Percentiles rank a stretch among this genome's conserved stretches.
Conservation (phyloP, 2,113 vertebrate species). For the Ceyx melanurus region DNA sequence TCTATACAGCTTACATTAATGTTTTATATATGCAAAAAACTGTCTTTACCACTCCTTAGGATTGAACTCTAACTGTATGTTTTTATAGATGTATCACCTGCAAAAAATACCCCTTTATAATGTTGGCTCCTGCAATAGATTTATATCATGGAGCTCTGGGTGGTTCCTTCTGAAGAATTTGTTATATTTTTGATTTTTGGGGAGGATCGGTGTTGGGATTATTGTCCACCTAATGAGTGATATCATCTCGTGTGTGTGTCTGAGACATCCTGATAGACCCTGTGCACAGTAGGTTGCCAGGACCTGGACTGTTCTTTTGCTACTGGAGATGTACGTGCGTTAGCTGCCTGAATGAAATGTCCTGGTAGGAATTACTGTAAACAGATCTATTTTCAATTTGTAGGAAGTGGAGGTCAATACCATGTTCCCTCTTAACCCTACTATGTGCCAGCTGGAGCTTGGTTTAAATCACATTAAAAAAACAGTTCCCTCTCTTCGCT, state of each 20-base stretch:
- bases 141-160: neutral
- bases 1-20: neutral
- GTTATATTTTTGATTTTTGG: constrained; percentile 6
- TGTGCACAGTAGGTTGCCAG: neutral
- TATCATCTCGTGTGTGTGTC: accelerated
- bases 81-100: neutral
- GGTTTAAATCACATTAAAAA: neutral
- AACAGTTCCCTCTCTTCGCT: neutral
- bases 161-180: neutral
- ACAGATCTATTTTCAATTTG: neutral
- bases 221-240: neutral
- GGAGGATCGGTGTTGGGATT: neutral
- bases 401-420: neutral
- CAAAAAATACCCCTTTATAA: neutral
- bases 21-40: neutral
- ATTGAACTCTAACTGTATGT: neutral
- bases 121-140: neutral
- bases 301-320: neutral
- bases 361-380: neutral
- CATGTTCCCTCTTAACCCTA: neutral
- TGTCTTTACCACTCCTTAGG: neutral
- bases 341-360: neutral
- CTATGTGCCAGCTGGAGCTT: neutral
- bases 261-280: neutral
- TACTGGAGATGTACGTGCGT: neutral